These are phyloP conservation scores for Bradypus variegatus DNA, from an alignment of 2,797 vertebrate genomes.

Conservation along the genomic window DNA sequence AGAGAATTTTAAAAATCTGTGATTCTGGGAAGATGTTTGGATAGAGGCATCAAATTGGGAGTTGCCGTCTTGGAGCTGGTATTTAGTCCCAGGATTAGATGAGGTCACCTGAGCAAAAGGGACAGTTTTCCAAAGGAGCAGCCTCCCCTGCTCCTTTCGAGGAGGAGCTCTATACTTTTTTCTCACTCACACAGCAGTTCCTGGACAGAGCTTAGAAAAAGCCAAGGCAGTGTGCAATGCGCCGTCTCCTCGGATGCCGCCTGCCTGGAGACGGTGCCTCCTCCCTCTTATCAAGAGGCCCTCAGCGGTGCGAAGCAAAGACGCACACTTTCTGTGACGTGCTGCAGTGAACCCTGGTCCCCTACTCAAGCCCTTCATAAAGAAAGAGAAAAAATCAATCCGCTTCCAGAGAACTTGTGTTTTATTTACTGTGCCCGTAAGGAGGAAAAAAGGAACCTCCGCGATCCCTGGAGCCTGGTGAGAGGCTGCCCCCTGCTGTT, in stretches of 20 bases:
- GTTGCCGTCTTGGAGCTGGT: neutral
- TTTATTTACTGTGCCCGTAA: neutral
- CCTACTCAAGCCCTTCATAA: constrained; percentile 32
- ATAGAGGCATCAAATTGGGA: neutral
- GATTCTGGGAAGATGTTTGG: neutral
- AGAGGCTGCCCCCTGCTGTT: constrained; percentile 52
- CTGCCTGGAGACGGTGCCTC: neutral
- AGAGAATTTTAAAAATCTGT: neutral
- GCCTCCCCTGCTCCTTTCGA: no score
- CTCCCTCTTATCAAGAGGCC: neutral
- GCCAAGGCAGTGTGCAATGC: neutral
- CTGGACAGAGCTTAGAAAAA: constrained; percentile 12
- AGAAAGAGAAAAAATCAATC: constrained; percentile 32
- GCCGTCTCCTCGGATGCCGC: neutral
- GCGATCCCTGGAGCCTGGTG: neutral
- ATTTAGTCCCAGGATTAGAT: neutral
- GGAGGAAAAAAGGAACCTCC: neutral
- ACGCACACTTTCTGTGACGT: neutral
- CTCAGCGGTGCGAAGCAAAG: neutral
- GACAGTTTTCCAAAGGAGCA: neutral
- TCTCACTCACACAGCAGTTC: neutral
- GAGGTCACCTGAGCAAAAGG: neutral
- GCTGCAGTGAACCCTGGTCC: neutral
- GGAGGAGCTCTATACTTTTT: neutral
- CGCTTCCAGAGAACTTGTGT: neutral